phyloP scores from a whole-genome alignment of 2,797 vertebrate genomes.

The Dallia pectoralis region DNA sequence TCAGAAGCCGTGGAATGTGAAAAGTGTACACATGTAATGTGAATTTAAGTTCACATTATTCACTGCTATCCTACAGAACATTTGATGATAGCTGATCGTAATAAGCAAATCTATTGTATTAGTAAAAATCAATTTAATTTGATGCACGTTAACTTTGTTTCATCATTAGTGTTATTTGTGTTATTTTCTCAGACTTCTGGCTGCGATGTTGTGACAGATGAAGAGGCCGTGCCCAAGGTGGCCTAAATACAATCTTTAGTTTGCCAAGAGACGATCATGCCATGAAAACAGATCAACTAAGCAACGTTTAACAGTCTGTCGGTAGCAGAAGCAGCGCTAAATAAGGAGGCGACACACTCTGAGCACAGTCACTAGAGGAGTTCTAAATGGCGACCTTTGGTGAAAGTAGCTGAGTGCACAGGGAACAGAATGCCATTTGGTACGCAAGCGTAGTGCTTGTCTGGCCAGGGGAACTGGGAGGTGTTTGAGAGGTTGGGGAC shows the following conservation, averaged over 20 bases:
- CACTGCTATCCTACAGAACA: background rate
- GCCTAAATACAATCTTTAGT: background rate
- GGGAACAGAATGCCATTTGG: background rate
- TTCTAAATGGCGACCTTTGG: background rate
- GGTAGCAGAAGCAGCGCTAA: slow-evolving; percentile 10
- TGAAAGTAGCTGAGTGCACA: background rate
- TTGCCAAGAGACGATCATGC: slow-evolving; percentile 6
- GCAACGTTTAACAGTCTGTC: background rate
- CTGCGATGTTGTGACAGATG: slow-evolving; percentile 16
- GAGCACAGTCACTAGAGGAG: background rate
- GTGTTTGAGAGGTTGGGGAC: background rate
- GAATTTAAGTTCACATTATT: slow-evolving; percentile 23
- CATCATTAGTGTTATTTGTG: slow-evolving; percentile 11
- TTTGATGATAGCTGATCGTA: background rate
- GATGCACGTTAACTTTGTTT: background rate
- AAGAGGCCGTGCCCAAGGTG: background rate
- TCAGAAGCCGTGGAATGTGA: slow-evolving; percentile 12
- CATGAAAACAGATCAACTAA: slow-evolving; percentile 15
- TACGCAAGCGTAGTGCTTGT: background rate
- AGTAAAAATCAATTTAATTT: background rate
- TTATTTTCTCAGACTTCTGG: background rate
- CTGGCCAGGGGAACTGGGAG: background rate
- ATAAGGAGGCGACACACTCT: slow-evolving; percentile 6
- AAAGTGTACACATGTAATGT: slow-evolving; percentile 37
- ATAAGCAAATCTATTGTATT: slow-evolving; percentile 1